These are phyloP conservation scores for Fragum fragum DNA, from an alignment of 2,888 invertebrate genomes.

Conservation along the genomic window DNA sequence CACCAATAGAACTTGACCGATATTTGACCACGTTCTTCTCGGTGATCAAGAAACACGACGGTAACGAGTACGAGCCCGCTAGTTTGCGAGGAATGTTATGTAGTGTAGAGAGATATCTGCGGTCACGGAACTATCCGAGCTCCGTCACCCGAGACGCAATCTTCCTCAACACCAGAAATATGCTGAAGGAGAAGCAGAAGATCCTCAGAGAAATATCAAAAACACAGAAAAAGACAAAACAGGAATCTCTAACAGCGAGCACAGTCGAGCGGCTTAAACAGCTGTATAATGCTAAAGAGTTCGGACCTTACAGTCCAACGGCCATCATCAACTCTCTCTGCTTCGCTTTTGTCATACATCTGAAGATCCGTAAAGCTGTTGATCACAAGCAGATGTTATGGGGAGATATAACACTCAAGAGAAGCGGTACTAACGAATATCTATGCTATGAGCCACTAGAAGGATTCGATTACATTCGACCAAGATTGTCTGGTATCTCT, in stretches of 20 bases:
- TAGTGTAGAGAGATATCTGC: slow-evolving; percentile 79
- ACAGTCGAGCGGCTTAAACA: slow-evolving; percentile 76
- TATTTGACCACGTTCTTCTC: slow-evolving; percentile 80
- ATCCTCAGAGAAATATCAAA: slow-evolving; percentile 76
- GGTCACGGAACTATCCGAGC: slow-evolving; percentile 74
- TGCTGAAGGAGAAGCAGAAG: slow-evolving; percentile 77
- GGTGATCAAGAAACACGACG: slow-evolving; percentile 80
- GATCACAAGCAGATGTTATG: slow-evolving; percentile 81
- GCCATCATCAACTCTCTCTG: slow-evolving; percentile 80
- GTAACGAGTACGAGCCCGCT: slow-evolving; percentile 81
- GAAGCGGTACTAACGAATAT: slow-evolving; percentile 73
- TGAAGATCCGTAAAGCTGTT: slow-evolving; percentile 79
- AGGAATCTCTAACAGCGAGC: slow-evolving; percentile 50
- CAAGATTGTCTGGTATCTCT: slow-evolving; percentile 43
- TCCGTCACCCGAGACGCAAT: slow-evolving; percentile 78
- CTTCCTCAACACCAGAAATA: slow-evolving; percentile 78
- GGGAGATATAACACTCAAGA: slow-evolving; percentile 80
- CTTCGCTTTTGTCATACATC: slow-evolving; percentile 78
- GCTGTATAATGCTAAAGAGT: slow-evolving; percentile 78
- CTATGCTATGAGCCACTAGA: slow-evolving; percentile 71
- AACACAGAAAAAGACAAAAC: slow-evolving; percentile 66
- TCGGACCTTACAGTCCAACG: slow-evolving; percentile 81
- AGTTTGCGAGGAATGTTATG: slow-evolving; percentile 82
- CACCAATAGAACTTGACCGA: slow-evolving; percentile 77
- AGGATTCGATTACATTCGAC: slow-evolving; percentile 54